Base-by-base conservation (phyloP, 2,888 invertebrate species). In the Steinernema scapterisci region DNA sequence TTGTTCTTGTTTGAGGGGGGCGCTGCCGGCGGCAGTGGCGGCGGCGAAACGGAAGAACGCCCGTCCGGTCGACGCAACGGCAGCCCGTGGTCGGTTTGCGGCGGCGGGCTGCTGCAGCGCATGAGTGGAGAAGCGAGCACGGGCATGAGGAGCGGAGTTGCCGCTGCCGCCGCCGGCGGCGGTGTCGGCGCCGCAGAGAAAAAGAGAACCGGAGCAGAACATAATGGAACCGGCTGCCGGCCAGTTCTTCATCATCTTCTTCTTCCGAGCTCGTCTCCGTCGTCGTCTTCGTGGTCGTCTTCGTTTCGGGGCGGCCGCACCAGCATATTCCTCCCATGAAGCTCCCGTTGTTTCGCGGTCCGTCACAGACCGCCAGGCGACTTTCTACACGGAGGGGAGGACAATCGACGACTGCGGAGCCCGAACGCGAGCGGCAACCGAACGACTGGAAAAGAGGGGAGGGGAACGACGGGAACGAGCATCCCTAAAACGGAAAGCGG, bases 201-300 rank as follows among this genome's bases (percentile, higher is more conserved):
- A 63, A 63, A 63, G 63, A 63, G 63, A 63, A 63, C 63, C 63
- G 63, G 63, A 63, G 63, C 63, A 52, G 63, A 27, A 63, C 63
- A 63, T 63, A 63, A 63, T 63, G 63, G 63, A 63, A 63, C 63
- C 63, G 63, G 63, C 63, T 63, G 63, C 63, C 54, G 63, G 63
- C 63, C 63, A 31, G 63, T 63, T 63, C 63, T 63, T 63, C 63
- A 25, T 63, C 63, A 25, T 38, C 38, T 27, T 63, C 63, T 63
- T 63, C 63, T 63, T 63, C 63, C 31, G 63, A 63, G 63, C 63
- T 27, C 63, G 63, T 25, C 63, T 16, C n/a, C 63, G 54, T 13
- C 54, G n/a, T n/a, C 38, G 38, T 38, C 38, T 38, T 38, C 38
- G 38, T 38, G n/a, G n/a, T n/a, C n/a, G n/a, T n/a, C n/a, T n/a